These are phyloP conservation scores for Crossocerus cetratus DNA, from an alignment of 2,888 invertebrate genomes.

Conservation along the genomic window DNA sequence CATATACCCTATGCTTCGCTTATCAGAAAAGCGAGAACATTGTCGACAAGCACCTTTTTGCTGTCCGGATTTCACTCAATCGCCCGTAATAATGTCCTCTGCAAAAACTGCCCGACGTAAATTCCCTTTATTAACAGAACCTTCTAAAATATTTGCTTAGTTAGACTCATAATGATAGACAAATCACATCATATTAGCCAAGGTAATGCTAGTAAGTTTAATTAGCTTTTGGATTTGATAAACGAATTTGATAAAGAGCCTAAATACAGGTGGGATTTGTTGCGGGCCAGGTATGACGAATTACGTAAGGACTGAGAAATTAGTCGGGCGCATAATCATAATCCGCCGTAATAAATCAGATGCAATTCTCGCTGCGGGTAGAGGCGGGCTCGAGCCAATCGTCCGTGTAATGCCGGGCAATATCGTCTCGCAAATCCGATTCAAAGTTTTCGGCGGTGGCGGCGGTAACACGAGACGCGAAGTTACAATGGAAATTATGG, in stretches of 20 bases:
- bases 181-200: too few relatives aligned
- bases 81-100: constrained; percentile 18
- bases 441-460: constrained; percentile 44
- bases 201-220: too few relatives aligned
- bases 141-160: not conserved
- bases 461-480: constrained; percentile 45
- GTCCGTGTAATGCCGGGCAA: constrained; percentile 50
- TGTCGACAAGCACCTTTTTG: constrained; percentile 24
- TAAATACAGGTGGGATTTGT: not conserved
- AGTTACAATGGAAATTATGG: constrained; percentile 54
- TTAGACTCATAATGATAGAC: too few relatives aligned
- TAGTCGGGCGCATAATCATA: not conserved
- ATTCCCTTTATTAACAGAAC: constrained; percentile 29
- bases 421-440: constrained; percentile 51
- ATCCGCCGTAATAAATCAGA: constrained; percentile 26
- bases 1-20: too few relatives aligned
- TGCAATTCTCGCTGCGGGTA: constrained; percentile 1
- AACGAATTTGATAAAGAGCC: too few relatives aligned
- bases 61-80: constrained; percentile 12
- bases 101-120: constrained; percentile 18
- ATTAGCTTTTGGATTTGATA: too few relatives aligned
- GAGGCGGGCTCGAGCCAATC: constrained; percentile 41
- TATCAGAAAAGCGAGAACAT: too few relatives aligned
- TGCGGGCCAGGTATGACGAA: constrained; percentile 5
- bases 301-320: constrained; percentile 16